A percentile compares a stretch with the other conserved stretches of the same genome.
These are phyloP conservation scores for Protobothrops flavoviridis DNA, from an alignment of 2,113 vertebrate species.

Conservation along the genomic window DNA sequence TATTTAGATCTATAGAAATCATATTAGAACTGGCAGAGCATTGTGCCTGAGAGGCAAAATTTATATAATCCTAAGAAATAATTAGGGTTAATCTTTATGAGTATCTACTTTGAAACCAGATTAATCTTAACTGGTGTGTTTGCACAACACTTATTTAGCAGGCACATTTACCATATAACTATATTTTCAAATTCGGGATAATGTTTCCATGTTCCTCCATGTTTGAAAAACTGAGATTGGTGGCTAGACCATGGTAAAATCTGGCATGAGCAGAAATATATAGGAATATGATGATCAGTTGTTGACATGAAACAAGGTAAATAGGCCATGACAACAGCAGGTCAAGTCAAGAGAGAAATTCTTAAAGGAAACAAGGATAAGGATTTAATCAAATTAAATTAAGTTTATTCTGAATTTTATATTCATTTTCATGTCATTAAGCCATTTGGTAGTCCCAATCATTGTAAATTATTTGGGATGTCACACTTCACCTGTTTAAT, in stretches of 20 bases:
- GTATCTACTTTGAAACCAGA: background rate
- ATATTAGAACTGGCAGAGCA: background rate
- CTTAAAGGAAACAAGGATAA: background rate
- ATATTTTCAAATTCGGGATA: background rate
- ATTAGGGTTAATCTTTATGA: background rate
- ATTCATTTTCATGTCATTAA: background rate
- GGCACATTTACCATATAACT: background rate
- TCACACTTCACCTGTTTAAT: too few species aligned
- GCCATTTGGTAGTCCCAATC: background rate
- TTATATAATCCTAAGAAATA: background rate
- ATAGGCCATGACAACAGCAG: background rate
- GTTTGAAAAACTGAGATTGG: background rate
- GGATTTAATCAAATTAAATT: background rate
- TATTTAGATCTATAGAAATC: background rate
- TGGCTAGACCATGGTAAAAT: background rate
- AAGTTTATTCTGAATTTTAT: background rate
- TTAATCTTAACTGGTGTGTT: background rate
- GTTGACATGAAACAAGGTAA: background rate
- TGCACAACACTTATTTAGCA: background rate
- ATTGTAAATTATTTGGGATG: background rate
- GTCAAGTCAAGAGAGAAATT: background rate
- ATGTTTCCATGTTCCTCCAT: background rate
- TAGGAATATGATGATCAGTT: background rate
- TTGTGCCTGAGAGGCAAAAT: background rate
- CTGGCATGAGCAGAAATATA: background rate